Evolutionary conservation across 1,140 invertebrate species (phyloP), one percentile per base, ranked within the genome.

Genomic region (Chionoecetes opilio): DNA sequence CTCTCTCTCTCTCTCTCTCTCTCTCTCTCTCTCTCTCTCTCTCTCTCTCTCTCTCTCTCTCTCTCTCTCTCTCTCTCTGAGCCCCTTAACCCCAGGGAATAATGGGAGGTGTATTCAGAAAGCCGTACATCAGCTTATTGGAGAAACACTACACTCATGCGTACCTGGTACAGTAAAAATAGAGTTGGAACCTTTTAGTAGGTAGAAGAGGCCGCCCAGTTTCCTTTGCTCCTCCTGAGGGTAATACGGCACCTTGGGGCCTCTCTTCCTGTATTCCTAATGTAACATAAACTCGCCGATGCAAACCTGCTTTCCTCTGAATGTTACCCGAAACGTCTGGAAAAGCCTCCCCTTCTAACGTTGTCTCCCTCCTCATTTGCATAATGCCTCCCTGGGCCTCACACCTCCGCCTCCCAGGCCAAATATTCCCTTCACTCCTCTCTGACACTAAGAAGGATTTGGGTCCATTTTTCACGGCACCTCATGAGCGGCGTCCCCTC

Each of bases 401-500:
- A 86, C 32, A 86, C 32, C 32, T 86, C 85, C 32, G 32, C 85
- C 32, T 86, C 85, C 85, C 31, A 17, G 85, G 85, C 35, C 11
- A 86, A 86, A 35, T 34, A 35, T 86, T 26, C 85, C 85, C 32
- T 86, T 34, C 85, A 38, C 35, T 26, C 85, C 85, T 38, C 11
- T 26, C 85, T 86, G 85, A 86, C 85, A 86, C 85, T 86, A 86
- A 86, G 85, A 86, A 38, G 85, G 85, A 86, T 86, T 86, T 86
- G 85, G 35, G 85, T 34, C 35, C 32, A 86, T 86, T 86, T 86
- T 86, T 86, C 85, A 86, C 32, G 85, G 32, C 31, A 3, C 6
- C 32, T 86, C 35, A 38, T 86, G 82, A 35, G 32, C 35, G 35
- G 85, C 32, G 32, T 38, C 32, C 85, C 32, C n/a, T 32, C 85